Evolutionary conservation across 2,113 vertebrate species (phyloP), one percentile per base, ranked within the genome.

Genomic region (Syngnathus floridae): DNA sequence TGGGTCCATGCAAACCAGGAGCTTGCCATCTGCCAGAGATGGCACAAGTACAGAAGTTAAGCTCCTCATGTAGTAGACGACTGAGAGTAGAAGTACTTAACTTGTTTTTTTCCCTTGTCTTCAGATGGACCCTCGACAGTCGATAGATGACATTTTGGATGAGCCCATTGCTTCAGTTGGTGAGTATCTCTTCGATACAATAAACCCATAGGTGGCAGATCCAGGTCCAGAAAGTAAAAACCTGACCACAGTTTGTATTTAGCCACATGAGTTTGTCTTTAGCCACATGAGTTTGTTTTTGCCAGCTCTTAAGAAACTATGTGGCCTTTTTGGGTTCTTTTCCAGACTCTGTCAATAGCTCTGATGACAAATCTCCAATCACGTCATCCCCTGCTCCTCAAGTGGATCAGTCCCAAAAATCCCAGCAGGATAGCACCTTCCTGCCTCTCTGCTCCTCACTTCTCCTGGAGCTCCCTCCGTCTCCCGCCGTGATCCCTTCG

Each of bases 121-220:
- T 71, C 76, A 96, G 94, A 87, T 94, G 91, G 91, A 93, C 72
- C 92, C 92, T 63, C 88, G 85, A 62, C 91, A 90, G 79, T 92
- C 90, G 46, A 93, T 96, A 66, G 92, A 93, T 36, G 94, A 95
- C 78, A 94, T 95, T 74, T 77, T 96, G 80, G 91, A 93, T 60
- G 93, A 90, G 63, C 85, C 90, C 2, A 56, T 90, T 66, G 77
- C 81, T 52, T 86, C 82, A 71, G 78, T 83, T 45, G 91, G 94
- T 95, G 73, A 84, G 89, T 81, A 9, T 70, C n/a, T 8, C 11
- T 26, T 21, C 65, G 41, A 64, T 70, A 66, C 64, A 69, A 54
- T 31, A 65, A 67, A 26, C 31, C 17, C 26, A 31, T 31, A 31
- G 26, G 26, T 31, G 26, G 26, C 26, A 31, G 26, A 31, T 31